These are phyloP conservation scores for Lepus timidus DNA, from an alignment of 2,113 vertebrate species.

Conservation along the genomic window DNA sequence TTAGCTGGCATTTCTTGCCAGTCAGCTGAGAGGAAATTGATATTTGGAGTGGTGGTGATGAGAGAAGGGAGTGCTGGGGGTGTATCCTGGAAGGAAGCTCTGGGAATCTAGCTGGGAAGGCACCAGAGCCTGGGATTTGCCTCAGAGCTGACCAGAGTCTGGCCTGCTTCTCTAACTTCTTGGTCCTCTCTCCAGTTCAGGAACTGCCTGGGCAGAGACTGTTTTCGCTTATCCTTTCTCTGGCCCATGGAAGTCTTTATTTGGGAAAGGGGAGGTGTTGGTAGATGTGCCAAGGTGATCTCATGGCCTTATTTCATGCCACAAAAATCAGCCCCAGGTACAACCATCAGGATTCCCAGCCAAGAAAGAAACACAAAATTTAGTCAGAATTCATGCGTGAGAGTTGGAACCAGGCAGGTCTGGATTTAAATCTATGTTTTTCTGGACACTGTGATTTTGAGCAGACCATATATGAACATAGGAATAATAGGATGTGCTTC, in stretches of 20 bases:
- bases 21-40: slow-evolving; percentile 62
- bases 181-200: slow-evolving; percentile 28
- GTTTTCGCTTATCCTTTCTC: slow-evolving; percentile 34
- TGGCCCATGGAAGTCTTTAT: background rate
- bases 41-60: slow-evolving; percentile 61
- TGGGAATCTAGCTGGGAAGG: background rate
- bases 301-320: background rate
- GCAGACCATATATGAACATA: background rate
- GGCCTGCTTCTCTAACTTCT: background rate
- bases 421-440: slow-evolving; percentile 54
- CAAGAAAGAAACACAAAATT: slow-evolving; percentile 34
- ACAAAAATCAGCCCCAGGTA: background rate
- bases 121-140: background rate
- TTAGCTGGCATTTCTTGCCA: slow-evolving; percentile 69
- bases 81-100: background rate
- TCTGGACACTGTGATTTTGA: slow-evolving; percentile 49
- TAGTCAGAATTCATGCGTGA: slow-evolving; percentile 39
- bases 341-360: background rate
- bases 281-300: background rate
- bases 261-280: background rate
- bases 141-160: background rate
- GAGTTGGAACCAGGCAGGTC: slow-evolving; percentile 36
- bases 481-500: slow-evolving; percentile 32
- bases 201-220: background rate
- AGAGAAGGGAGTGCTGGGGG: slow-evolving; percentile 9